Conservation (phyloP, 2,888 invertebrate genomes). For the Microctonus aethiopoides region DNA sequence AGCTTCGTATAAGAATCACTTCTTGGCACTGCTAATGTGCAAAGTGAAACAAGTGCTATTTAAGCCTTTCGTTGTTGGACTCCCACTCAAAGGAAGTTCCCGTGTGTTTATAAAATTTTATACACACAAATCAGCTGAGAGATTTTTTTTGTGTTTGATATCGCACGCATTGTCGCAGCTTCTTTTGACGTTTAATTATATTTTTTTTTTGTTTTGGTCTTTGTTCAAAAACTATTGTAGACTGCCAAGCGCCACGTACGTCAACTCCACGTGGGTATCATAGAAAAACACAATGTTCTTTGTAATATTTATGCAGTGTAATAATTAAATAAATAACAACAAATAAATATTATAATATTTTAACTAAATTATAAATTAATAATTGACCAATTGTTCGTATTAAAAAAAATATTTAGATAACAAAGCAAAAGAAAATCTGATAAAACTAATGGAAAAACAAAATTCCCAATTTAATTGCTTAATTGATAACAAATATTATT, state of each 20-base stretch:
- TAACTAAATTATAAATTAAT: too few relatives aligned
- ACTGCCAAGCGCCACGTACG: not conserved
- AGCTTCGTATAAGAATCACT: conserved; percentile 46
- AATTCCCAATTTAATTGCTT: too few relatives aligned
- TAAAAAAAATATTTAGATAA: too few relatives aligned
- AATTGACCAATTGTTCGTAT: too few relatives aligned
- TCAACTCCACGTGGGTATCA: conserved; percentile 4
- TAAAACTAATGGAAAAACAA: too few relatives aligned
- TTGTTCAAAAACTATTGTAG: conserved; percentile 18
- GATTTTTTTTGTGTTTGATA: not conserved
- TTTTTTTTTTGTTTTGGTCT: conserved; percentile 6
- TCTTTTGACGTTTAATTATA: not conserved
- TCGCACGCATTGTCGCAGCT: conserved; percentile 4
- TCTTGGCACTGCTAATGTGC: conserved; percentile 59
- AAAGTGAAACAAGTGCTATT: conserved; percentile 60
- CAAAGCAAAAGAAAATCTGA: too few relatives aligned
- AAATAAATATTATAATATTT: not conserved
- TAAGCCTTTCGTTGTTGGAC: conserved; percentile 56
- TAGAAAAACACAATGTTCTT: too few relatives aligned
- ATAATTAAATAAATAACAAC: not conserved
- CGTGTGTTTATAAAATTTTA: not conserved
- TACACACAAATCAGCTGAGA: not conserved
- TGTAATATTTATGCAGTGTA: too few relatives aligned
- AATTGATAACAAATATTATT: too few relatives aligned
- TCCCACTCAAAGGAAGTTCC: conserved; percentile 14